Evolutionary conservation across 2,797 vertebrate species (phyloP), one percentile per base, ranked within the genome.

Genomic region (Arctocebus calabarensis): DNA sequence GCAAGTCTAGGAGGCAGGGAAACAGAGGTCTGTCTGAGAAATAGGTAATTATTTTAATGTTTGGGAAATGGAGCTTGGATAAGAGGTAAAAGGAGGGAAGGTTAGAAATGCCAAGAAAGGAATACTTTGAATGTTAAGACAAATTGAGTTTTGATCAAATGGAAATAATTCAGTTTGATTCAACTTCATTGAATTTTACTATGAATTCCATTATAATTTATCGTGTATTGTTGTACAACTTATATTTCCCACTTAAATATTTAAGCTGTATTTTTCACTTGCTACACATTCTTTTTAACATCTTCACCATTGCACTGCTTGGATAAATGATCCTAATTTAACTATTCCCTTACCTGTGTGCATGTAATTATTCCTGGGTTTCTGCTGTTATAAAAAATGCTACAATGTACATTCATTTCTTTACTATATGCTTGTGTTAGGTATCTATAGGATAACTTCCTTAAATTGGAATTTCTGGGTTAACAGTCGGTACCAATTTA

Each of bases 381-480:
- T 95, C 90, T 93, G 64, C 48, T 84, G 29, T 83, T 91, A 23
- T 94, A 70, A 94, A 93, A 95, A 90, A 62, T 78, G 13, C 43
- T 82, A 82, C 5, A 29, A 83, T 92, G 20, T 91, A 71, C 13
- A 10, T 90, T 90, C 86, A 81, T 94, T 40, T 59, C 27, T 91
- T 19, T 87, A 86, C 27, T 91, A 16, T 91, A 88, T 86, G 88
- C 25, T 94, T 96, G 29, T 90, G 62, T 88, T 96, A 96, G 87
- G 77, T 84, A 45, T 81, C 52, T 92, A 83, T 78, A 95, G 77
- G 66, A 70, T 96, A 89, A 64, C 12, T 93, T 96, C 64, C 77
- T 94, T 87, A 95, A 97, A 77, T 88, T 92, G 34, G 88, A 93
- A 66, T 96, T 96, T 94, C 37, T 96, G 92, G 43, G 88, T 61